Conservation (phyloP, 2,797 vertebrate species). For the Octomys mimax region DNA sequence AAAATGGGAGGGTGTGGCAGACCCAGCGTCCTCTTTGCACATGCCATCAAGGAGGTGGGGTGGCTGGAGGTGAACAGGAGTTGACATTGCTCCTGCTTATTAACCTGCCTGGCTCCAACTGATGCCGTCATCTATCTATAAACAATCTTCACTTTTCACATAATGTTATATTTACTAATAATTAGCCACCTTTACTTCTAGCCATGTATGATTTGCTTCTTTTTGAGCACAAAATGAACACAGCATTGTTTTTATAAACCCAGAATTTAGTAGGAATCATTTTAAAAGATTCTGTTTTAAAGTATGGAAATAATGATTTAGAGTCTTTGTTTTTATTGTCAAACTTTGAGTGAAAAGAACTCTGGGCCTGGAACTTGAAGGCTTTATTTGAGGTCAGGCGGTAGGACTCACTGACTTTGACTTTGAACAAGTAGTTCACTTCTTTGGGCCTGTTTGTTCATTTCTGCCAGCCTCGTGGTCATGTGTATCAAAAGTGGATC, state of each 20-base stretch:
- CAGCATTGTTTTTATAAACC: background rate
- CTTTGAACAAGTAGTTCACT: constrained; percentile 37
- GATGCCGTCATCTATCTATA: background rate
- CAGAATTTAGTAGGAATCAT: background rate
- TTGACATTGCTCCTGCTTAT: background rate
- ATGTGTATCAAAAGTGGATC: constrained; percentile 34
- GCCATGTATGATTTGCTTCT: background rate
- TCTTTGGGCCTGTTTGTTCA: background rate
- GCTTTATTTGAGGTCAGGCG: constrained; percentile 36
- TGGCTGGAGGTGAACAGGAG: background rate
- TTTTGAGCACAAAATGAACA: background rate
- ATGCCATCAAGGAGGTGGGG: no score
- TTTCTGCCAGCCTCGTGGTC: constrained; percentile 45
- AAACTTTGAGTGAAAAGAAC: background rate
- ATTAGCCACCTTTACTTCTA: constrained; percentile 48
- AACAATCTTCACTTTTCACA: background rate
- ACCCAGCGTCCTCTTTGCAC: background rate
- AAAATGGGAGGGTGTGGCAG: background rate
- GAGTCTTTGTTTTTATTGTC: constrained; percentile 11
- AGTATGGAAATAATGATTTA: background rate
- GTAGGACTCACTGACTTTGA: constrained; percentile 3
- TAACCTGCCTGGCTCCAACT: background rate
- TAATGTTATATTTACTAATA: background rate
- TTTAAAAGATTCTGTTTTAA: constrained; percentile 48
- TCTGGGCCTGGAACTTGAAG: background rate